Percentiles rank a stretch among this genome's conserved stretches.
Conservation (phyloP, 2,888 invertebrate species). For the Xestia ashworthii region DNA sequence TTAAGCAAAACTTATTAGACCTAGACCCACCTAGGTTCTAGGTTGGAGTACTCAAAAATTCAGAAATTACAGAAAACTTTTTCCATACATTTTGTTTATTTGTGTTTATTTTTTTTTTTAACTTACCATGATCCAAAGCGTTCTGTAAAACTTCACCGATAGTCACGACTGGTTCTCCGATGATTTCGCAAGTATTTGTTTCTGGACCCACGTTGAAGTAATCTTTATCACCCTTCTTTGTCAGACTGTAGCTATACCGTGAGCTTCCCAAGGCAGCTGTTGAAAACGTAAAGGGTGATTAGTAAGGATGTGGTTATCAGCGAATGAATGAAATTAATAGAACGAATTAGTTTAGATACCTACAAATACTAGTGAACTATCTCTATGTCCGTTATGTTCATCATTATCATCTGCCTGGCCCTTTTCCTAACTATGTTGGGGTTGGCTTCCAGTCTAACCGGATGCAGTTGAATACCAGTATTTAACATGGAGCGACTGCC, state of each 20-base stretch:
- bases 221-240: slow-evolving; percentile 73
- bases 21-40: no score
- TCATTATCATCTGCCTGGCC: no score
- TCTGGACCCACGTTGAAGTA: slow-evolving; percentile 83
- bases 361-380: not conserved
- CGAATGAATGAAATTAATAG: not conserved
- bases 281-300: slow-evolving; percentile 29
- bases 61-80: no score
- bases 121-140: slow-evolving; percentile 73
- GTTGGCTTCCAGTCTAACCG: no score
- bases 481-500: no score
- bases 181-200: slow-evolving; percentile 76
- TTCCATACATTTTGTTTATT: no score
- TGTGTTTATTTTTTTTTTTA: not conserved
- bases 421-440: no score
- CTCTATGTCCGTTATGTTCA: not conserved
- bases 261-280: slow-evolving; percentile 77
- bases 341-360: not conserved
- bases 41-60: no score
- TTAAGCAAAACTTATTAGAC: no score
- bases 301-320: not conserved
- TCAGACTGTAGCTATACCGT: slow-evolving; percentile 77
- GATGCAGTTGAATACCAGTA: no score
- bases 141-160: slow-evolving; percentile 69
- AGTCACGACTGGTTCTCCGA: slow-evolving; percentile 71